These are phyloP conservation scores for Cacoxenus indagator DNA, from an alignment of 2,888 invertebrate species.

Conservation along the genomic window DNA sequence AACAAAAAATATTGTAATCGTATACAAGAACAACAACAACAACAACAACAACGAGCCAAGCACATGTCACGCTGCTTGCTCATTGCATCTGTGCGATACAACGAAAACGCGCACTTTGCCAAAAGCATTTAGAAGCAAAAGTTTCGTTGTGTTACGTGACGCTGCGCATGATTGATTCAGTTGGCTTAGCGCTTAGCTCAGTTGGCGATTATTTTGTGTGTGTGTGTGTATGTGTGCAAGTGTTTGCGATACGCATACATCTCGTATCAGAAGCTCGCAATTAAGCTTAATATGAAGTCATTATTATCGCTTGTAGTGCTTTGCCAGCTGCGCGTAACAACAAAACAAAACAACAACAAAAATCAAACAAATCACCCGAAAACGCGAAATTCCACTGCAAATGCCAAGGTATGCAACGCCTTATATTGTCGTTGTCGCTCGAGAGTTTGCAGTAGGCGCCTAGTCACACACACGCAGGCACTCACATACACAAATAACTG, in stretches of 20 bases:
- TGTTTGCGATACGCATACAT: not conserved
- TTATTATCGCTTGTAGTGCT: not conserved
- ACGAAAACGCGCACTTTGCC: not conserved
- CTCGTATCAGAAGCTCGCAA: not conserved
- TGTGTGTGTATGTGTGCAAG: no score
- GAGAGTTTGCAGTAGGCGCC: not conserved
- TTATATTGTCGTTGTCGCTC: no score
- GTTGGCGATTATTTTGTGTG: no score
- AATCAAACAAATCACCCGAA: no score
- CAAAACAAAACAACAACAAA: no score
- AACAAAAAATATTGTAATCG: constrained; percentile 4
- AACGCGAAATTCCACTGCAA: no score
- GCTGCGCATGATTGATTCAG: constrained; percentile 4
- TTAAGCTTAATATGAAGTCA: not conserved
- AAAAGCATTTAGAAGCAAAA: not conserved
- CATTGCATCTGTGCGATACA: not conserved
- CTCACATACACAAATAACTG: no score
- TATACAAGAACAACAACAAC: not conserved
- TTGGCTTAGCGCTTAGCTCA: no score
- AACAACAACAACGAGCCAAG: not conserved
- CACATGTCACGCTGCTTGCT: not conserved
- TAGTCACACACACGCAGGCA: not conserved
- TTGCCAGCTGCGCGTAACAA: not conserved
- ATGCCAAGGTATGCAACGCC: no score
- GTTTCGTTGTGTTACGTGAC: not conserved